Evolutionary conservation across 2,113 vertebrate species (phyloP).

Genomic region (Pseudorectes ferrugineus): DNA sequence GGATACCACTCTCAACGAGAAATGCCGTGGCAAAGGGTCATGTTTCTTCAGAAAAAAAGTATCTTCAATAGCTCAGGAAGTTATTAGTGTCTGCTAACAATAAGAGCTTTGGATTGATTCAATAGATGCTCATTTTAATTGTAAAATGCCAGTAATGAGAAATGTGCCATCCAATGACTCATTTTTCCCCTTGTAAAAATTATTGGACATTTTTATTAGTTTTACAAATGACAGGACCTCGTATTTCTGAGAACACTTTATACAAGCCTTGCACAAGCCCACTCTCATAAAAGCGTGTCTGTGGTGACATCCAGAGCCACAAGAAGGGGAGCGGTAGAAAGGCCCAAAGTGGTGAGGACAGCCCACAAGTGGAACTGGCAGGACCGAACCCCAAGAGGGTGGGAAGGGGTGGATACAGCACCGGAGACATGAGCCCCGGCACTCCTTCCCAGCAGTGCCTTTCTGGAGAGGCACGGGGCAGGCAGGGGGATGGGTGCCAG

Average conservation of each 20-base stretch:
- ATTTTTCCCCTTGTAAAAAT: constrained; percentile 69
- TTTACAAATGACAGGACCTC: constrained; percentile 62
- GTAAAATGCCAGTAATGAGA: constrained; percentile 62
- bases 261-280: constrained; percentile 65
- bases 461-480: constrained; percentile 49
- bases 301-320: constrained; percentile 61
- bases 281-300: constrained; percentile 63
- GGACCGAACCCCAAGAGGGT: constrained; percentile 60
- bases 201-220: constrained; percentile 64
- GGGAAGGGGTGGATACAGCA: constrained; percentile 60
- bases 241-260: constrained; percentile 61
- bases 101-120: constrained; percentile 60
- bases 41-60: constrained; percentile 57
- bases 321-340: constrained; percentile 61
- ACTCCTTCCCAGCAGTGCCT: constrained; percentile 52
- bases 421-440: constrained; percentile 49
- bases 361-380: constrained; percentile 62
- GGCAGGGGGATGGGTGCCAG: constrained; percentile 52
- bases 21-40: constrained; percentile 54
- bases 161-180: constrained; percentile 65
- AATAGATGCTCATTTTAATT: constrained; percentile 63
- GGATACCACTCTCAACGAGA: constrained; percentile 49
- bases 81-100: constrained; percentile 68
- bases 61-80: constrained; percentile 65
- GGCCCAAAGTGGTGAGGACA: constrained; percentile 65